Base-by-base conservation (phyloP, 37 sponge, comb jelly and placozoan species). In the Spongia lamella region DNA sequence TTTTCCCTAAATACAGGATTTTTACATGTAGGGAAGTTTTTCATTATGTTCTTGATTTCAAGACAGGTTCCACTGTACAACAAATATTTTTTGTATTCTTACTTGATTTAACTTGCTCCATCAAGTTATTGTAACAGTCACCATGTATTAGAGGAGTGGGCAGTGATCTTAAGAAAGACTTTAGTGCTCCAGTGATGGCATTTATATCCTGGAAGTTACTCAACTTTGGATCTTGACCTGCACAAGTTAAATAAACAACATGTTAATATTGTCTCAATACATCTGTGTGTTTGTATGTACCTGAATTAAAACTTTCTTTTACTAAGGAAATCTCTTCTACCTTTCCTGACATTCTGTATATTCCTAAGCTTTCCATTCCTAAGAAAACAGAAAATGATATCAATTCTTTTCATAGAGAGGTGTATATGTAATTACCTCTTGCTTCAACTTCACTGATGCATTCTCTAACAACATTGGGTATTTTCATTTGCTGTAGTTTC, bases 301-400 rank as follows among this genome's bases (percentile, higher is more conserved):
- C 90, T 29, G 57, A 43, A 61, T 90, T 71, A 53, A 76, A 80
- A 63, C 77, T 80, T 22, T 84, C 90, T 40, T 90, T 90, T 2
- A 90, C 57, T 1, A 73, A 68, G 6, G 72, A 60, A 22, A 90
- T 70, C 36, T 77, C 69, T 52, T 63, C 70, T 25, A 29, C 76
- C 19, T 60, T 49, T 9, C 90, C 90, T 25, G 90, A 84, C 7
- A 90, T 62, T 58, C 90, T 21, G 73, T 90, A 90, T 21, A 90
- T 57, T 25, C 90, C 90, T 27, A 77, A 62, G 0, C 16, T 31
- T 0, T 68, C 30, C 53, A 89, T 29, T 1, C 72, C 86, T 86
- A 34, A 15, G 0, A n/a, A 7, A 31, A 7, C 9, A 21, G 17
- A 50, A 21, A 14, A 6, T 24, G 14, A 66, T 25, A 24, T n/a